These are phyloP conservation scores for Lucilia cuprina DNA, from an alignment of 1,140 invertebrate species.

Conservation along the genomic window DNA sequence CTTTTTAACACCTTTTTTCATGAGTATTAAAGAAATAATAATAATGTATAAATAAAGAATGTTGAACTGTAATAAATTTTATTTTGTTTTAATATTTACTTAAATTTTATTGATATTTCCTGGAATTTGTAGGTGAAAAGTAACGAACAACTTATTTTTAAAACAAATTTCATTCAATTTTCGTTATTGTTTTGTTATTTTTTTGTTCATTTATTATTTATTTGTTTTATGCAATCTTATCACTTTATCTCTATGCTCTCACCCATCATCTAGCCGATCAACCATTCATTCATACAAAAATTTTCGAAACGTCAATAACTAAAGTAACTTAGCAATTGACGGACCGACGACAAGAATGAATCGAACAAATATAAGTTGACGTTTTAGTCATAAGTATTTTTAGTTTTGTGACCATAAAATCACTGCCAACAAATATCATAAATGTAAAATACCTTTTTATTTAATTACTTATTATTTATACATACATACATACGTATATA, in stretches of 20 bases:
- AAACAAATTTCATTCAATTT: not conserved
- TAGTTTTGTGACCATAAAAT: conserved; percentile 12
- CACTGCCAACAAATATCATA: conserved; percentile 16
- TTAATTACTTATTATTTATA: not conserved
- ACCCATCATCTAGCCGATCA: not conserved
- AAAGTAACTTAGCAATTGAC: not conserved
- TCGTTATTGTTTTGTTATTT: not conserved
- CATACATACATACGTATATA: not conserved
- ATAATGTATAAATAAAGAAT: not conserved
- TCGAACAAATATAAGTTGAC: not conserved
- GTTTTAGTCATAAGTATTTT: not conserved
- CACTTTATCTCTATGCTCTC: not conserved
- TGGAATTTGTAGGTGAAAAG: conserved; percentile 6
- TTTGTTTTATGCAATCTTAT: conserved; percentile 2
- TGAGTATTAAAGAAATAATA: not conserved
- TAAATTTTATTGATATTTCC: conserved; percentile 35
- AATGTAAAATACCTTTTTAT: conserved; percentile 26
- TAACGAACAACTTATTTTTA: not conserved
- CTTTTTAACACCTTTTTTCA: not conserved
- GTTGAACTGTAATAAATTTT: conserved; percentile 15
- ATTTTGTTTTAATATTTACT: conserved; percentile 26
- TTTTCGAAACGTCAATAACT: conserved; percentile 10
- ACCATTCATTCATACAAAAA: not conserved
- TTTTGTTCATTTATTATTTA: not conserved
- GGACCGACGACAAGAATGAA: no score